Evolutionary conservation across 2,888 invertebrate genomes (phyloP).

Genomic region (Caenorhabditis panamensis): DNA sequence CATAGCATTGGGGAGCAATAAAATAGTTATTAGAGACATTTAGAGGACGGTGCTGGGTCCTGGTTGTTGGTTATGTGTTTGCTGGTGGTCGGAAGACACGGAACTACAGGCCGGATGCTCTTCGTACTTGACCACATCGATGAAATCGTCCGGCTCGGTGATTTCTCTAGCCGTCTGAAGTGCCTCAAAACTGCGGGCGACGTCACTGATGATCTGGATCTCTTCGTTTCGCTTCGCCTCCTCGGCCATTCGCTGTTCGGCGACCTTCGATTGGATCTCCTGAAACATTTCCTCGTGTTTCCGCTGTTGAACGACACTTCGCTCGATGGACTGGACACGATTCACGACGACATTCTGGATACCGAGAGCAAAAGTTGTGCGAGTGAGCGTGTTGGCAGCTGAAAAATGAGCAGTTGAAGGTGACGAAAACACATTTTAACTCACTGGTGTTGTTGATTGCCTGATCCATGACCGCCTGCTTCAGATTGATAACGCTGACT

Average conservation of each 20-base stretch:
- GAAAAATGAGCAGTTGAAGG: no score
- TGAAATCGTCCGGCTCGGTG: conserved; percentile 11
- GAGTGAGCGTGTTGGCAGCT: conserved; percentile 28
- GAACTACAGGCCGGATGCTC: not conserved
- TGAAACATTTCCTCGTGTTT: conserved; percentile 45
- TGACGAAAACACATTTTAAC: no score
- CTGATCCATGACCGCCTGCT: conserved; percentile 31
- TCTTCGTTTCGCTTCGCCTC: conserved; percentile 17
- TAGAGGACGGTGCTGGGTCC: not conserved
- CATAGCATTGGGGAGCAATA: not conserved
- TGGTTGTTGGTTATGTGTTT: not conserved
- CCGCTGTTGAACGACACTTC: conserved; percentile 41
- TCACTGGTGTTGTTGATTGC: conserved; percentile 15
- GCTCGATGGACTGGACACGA: conserved; percentile 59
- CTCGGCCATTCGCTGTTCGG: no score
- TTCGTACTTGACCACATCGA: conserved; percentile 39
- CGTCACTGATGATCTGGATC: not conserved
- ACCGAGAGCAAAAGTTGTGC: conserved; percentile 51
- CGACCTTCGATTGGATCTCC: conserved; percentile 28
- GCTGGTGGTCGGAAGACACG: no score
- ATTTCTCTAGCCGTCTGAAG: conserved; percentile 35
- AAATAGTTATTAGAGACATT: not conserved
- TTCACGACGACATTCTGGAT: conserved; percentile 49
- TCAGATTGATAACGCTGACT: conserved; percentile 49
- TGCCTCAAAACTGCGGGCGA: not conserved